Base-by-base conservation (phyloP, 1,140 invertebrate genomes). In the Maniola jurtina region DNA sequence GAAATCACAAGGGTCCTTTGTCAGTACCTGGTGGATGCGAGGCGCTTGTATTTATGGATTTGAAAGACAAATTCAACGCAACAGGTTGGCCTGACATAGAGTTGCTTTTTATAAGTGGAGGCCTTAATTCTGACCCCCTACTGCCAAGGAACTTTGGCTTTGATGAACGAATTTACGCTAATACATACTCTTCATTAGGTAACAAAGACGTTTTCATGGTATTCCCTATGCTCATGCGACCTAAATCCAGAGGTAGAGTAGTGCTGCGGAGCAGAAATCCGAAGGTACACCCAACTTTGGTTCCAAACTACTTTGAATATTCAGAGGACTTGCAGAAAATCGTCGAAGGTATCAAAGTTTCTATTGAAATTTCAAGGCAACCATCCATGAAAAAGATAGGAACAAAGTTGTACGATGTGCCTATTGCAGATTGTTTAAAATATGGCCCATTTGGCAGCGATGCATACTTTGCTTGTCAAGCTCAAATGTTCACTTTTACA, bases 1-100 rank as follows among this genome's bases (percentile, higher is more conserved):
- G 65, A 64, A 76, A 75, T 11, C 78, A 92, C n/a, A 92, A 92
- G 68, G 89, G 90, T 64, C 96, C 96, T 0, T 77, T 96, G 14
- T 94, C 96, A 0, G 92, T 96, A 5, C 93, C 96, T 0, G 96
- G 96, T 14, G 96, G 95, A 0, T 95, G 95, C 63, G 97, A 98
- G 85, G 95, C 94, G 0, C 79, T 97, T 0, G 93, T 94, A 2
- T 97, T 97, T 75, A 90, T 95, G 70, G 93, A 97, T 70, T 89
- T 95, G 8, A 93, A 95, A 71, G 92, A 95, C 72, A 93, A 93
- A 45, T 84, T 92, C 1, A 91, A 94, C 47, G 82, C 85, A 6
- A 90, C 93, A 55, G 94, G 93, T 35, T 95, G 94, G 88, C 95
- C 96, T 0, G 94, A 97, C 71, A 92, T 97, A 61, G 95, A 97